Evolutionary conservation across 2,113 vertebrate species (phyloP), one percentile per base, ranked within the genome.

Genomic region (Paraplagusia blochii): DNA sequence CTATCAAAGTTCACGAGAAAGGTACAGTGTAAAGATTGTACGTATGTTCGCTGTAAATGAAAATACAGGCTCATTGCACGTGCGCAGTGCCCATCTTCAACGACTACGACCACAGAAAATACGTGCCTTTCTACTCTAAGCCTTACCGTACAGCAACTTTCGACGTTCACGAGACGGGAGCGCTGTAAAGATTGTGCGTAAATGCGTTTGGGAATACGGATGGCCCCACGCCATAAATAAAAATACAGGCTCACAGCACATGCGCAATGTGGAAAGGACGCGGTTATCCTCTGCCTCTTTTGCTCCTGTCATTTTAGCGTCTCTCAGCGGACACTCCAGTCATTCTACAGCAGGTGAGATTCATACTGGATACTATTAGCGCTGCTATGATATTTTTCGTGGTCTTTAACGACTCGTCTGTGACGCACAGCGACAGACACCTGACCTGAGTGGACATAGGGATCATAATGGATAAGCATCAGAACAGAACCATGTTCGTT

Each of bases 281-380:
- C 48, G 55, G 16, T 43, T 58, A 56, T 71, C 46, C 57, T 50
- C 38, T 69, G 44, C 42, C 58, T 17, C n/a, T 17, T 44, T n/a
- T n/a, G 11, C 22, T 39, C 38, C 1, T 50, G 58, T 58, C 61
- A 59, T n/a, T 14, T 8, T 16, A 43, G 50, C 39, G 60, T 53
- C 42, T 42, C 22, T 29, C 45, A 5, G 42, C 29, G 60, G 50
- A 49, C 4, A 36, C 16, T 35, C 1, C 36, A 34, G 33, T 2
- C 59, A 38, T 38, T 11, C 48, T 36, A 34, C 77, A 74, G 33
- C 79, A 75, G 82, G 86, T 87, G 74, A 68, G 82, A 64, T 64
- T 22, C 42, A 47, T 8, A 19, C 2, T 8, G 12, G 11, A 47
- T 43, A 11, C 8, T 44, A 3, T 19, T n/a, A 7, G 39, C 2